Base-by-base conservation (phyloP, 2,113 vertebrate species). In the Hyaena hyaena region DNA sequence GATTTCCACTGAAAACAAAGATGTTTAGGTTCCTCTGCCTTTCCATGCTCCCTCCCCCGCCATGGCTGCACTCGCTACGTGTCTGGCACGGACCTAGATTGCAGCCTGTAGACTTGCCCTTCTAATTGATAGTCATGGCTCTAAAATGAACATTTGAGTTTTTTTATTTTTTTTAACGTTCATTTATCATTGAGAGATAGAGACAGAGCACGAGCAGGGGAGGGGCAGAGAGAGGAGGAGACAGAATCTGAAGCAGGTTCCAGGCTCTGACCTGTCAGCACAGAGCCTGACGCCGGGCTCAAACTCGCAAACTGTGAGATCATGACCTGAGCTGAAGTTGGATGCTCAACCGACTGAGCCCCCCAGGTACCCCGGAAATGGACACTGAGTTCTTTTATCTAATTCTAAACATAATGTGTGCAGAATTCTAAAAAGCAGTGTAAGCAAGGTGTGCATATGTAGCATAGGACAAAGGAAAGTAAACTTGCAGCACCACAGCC, bases 1-100 rank as follows among this genome's bases (percentile, higher is more conserved):
- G 31, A 33, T 74, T 92, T 85, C 53, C 33, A 43, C 61, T 50
- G 31, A 69, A 94, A 82, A 45, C 21, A 79, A 58, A 21, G 23
- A 1, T 14, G 66, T 45, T 33, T 45, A 17, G 43, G 58, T 33
- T 65, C 33, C 10, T 90, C 53, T 53, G 80, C 10, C 2, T 45
- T n/a, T 26, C 35, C 35, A 4, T 4, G 4, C 16, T 2, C 12
- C 23, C 16, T 2, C 12, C 23, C 7, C 31, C 35, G 4, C 0
- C 2, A 0, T 53, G 50, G 53, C 31, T 33, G 5, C n/a, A 19
- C 11, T 66, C 19, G 33, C 53, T 33, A 31, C 39, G 33, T 21
- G 1, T 77, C 19, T 63, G 28, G 23, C 28, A 4, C 14, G 26
- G 45, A 15, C 33, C 1, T 10, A 17, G 4, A 16, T 39, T 7